phyloP scores from a whole-genome alignment of 64 coral and sea anemone species.

The Dendronephthya gigantea region DNA sequence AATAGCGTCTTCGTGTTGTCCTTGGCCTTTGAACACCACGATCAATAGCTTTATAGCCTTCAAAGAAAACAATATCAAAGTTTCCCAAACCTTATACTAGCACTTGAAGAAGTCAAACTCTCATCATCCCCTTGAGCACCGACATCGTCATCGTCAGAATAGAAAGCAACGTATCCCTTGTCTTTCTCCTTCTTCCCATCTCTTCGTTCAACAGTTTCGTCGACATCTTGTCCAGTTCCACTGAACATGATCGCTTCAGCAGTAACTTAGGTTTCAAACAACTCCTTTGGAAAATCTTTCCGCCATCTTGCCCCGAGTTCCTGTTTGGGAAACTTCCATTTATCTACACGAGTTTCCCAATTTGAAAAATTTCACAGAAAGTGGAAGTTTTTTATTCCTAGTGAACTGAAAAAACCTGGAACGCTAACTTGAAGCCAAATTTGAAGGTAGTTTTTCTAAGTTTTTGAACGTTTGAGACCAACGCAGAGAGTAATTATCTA shows the following conservation, averaged over 20 bases:
- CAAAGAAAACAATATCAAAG: not conserved
- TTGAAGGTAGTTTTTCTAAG: too few relatives aligned
- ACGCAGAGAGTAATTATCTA: too few relatives aligned
- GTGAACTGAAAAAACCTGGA: too few relatives aligned
- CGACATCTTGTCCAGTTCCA: not conserved
- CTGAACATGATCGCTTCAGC: not conserved
- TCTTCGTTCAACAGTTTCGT: conserved; percentile 68
- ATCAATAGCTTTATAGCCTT: not conserved
- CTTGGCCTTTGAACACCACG: not conserved
- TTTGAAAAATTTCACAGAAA: not conserved
- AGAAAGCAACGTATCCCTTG: conserved; percentile 88
- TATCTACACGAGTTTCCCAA: not conserved
- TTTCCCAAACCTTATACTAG: not conserved
- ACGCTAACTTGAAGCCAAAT: too few relatives aligned
- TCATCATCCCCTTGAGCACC: conserved; percentile 55
- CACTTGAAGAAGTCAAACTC: not conserved
- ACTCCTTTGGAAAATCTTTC: not conserved
- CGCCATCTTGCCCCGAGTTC: not conserved
- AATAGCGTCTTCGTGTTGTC: not conserved
- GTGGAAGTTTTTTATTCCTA: not conserved
- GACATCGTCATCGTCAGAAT: conserved; percentile 71
- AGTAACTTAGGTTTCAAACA: not conserved
- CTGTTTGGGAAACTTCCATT: not conserved
- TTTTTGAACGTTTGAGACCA: too few relatives aligned
- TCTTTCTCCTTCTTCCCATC: conserved; percentile 85